Percentiles rank a stretch among this genome's conserved stretches.
Evolutionary conservation across 2,797 vertebrate genomes (phyloP).

Genomic region (Garrulus glandarius): DNA sequence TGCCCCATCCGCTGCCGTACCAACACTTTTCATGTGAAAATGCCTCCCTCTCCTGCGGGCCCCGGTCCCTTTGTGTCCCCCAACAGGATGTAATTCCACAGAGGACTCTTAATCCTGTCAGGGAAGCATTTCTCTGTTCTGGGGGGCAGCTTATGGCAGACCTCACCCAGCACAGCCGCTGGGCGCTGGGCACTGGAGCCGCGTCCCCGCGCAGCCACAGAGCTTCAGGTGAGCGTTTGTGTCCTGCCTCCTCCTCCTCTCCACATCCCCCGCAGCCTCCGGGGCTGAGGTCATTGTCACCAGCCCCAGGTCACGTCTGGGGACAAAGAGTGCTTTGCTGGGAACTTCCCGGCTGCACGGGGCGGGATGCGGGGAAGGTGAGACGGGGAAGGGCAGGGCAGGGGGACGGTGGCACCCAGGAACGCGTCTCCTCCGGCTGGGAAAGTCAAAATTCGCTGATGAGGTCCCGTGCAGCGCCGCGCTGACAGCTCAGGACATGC

Average conservation of each 20-base stretch:
- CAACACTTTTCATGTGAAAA: accelerated
- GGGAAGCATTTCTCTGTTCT: accelerated
- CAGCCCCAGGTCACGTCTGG: neutral
- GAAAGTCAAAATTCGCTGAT: neutral
- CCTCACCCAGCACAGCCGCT: neutral
- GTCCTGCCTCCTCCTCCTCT: neutral
- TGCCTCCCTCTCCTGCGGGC: neutral
- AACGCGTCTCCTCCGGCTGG: neutral
- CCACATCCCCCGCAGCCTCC: neutral
- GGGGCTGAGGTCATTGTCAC: neutral
- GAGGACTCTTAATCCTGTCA: neutral
- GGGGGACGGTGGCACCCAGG: neutral
- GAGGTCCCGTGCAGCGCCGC: neutral
- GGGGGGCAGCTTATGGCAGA: neutral
- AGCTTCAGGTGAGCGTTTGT: neutral
- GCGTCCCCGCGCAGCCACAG: accelerated
- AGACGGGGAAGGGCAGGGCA: neutral
- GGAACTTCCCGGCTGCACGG: accelerated
- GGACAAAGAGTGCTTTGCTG: neutral
- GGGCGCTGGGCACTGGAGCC: neutral
- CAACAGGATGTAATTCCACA: neutral
- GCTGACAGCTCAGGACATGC: constrained; percentile 28
- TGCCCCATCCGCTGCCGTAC: accelerated
- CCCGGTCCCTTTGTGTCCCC: accelerated
- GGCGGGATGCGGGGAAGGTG: neutral